phyloP scores from a whole-genome alignment of 2,797 vertebrate species.

The Pangasius macronema region DNA sequence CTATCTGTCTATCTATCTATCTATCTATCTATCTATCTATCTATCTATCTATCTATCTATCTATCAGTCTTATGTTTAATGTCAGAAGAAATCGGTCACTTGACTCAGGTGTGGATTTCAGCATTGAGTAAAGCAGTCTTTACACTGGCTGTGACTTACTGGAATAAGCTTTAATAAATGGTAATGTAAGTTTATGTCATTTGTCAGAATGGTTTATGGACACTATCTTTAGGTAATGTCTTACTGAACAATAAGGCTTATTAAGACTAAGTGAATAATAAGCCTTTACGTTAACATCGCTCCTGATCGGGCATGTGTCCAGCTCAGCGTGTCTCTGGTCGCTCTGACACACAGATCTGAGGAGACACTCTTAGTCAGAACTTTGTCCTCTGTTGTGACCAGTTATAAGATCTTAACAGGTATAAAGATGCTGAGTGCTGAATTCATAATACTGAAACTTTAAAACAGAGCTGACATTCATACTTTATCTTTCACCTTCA shows the following conservation, averaged over 20 bases:
- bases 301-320: neutral
- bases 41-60: too few species aligned
- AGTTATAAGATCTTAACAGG: neutral
- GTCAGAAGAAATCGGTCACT: too few species aligned
- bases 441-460: neutral
- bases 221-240: neutral
- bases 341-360: neutral
- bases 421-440: neutral
- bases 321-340: neutral
- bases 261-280: neutral
- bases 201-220: neutral
- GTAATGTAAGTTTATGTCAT: neutral
- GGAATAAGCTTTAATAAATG: too few species aligned
- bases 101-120: neutral
- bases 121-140: too few species aligned
- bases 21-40: neutral
- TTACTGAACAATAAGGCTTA: neutral
- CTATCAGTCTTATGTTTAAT: too few species aligned
- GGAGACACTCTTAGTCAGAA: neutral
- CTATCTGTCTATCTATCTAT: neutral
- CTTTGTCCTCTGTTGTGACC: neutral
- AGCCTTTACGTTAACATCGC: neutral
- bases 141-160: too few species aligned
- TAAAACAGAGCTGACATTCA: neutral
- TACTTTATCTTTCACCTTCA: neutral